Conservation (phyloP, 2,113 vertebrate species). For the Oryctolagus cuniculus region mOryCun1.1 NC_091447.1:64941001-64941500, state of each 20-base stretch:
- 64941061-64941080: conserved; percentile 56
- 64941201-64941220: no score
- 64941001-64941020: no score
- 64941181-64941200: not conserved
- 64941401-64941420: not conserved
- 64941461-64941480: not conserved
- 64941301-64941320: not conserved
- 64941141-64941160: not conserved
- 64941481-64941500: not conserved
- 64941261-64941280: not conserved
- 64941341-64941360: not conserved
- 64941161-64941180: not conserved
- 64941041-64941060: not conserved
- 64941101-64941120: conserved; percentile 23
- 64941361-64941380: not conserved
- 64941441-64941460: not conserved
- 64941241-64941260: no score
- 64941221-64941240: no score
- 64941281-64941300: not conserved
- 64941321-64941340: not conserved
- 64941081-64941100: conserved; percentile 44
- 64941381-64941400: not conserved
- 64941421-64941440: not conserved
- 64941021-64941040: not conserved
- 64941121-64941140: not conserved